Percentiles rank a stretch among this genome's conserved stretches.
Evolutionary conservation across 2,888 invertebrate species (phyloP).

Genomic region (Orchesellides sinensis): DNA sequence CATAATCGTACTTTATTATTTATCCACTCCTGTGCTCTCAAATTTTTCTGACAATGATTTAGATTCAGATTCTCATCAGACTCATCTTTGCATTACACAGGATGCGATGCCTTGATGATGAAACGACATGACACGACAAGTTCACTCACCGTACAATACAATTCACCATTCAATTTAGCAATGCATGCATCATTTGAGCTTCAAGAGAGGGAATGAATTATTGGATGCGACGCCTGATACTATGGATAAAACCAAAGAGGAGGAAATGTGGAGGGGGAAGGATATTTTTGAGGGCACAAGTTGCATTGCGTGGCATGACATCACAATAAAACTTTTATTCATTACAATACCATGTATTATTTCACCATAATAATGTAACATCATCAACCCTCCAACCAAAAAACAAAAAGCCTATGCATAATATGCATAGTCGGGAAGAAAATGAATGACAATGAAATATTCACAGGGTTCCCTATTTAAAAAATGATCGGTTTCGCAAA

Average conservation of each 20-base stretch:
- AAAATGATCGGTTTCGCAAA: constrained; percentile 5
- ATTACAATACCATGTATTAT: too few relatives aligned
- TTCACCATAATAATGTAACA: not conserved
- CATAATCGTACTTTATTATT: not conserved
- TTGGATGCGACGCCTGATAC: not conserved
- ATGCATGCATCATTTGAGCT: constrained; percentile 20
- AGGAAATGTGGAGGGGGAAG: not conserved
- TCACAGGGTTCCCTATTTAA: not conserved
- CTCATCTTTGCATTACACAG: not conserved
- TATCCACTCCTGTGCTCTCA: not conserved
- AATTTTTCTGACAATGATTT: not conserved
- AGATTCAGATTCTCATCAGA: not conserved
- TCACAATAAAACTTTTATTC: constrained; percentile 9
- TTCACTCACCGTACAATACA: constrained; percentile 15
- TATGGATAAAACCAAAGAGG: not conserved
- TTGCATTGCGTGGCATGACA: constrained; percentile 21
- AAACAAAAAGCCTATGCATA: not conserved
- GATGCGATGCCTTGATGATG: constrained; percentile 30
- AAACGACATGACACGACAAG: constrained; percentile 25
- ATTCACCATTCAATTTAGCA: constrained; percentile 46
- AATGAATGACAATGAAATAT: too few relatives aligned
- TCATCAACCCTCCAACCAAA: not conserved
- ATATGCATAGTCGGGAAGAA: not conserved
- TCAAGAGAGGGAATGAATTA: not conserved
- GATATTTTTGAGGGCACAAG: not conserved